Conservation (phyloP, 2,113 vertebrate species). For the Albula glossodonta region DNA sequence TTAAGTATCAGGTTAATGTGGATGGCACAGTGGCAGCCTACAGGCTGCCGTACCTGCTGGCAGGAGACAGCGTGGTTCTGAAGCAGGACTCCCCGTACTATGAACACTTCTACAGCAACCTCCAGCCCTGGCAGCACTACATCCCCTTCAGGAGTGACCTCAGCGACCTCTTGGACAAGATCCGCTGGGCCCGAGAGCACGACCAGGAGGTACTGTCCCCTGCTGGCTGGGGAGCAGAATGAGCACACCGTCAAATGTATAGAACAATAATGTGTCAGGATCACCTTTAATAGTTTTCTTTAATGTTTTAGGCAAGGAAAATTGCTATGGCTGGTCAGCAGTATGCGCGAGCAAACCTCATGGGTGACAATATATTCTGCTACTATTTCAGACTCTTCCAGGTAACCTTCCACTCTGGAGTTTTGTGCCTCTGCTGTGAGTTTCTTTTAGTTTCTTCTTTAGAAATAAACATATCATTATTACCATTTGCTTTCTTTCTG, state of each 20-base stretch:
- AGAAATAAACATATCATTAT: too few species aligned
- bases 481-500: too few species aligned
- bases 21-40: constrained; percentile 97
- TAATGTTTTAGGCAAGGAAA: constrained; percentile 74
- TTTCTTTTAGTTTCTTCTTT: too few species aligned
- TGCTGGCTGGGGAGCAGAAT: too few species aligned
- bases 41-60: constrained; percentile 89
- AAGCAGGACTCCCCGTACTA: constrained; percentile 97
- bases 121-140: constrained; percentile 91
- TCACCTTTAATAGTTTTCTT: background rate
- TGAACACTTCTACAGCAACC: constrained; percentile 91
- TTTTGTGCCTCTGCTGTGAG: too few species aligned
- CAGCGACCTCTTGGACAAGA: constrained; percentile 88
- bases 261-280: too few species aligned
- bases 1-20: constrained; percentile 95
- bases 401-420: constrained; percentile 64
- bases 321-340: constrained; percentile 88
- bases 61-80: constrained; percentile 90
- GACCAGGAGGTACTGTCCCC: constrained; percentile 81
- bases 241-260: too few species aligned
- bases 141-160: constrained; percentile 89
- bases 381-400: constrained; percentile 94
- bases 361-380: constrained; percentile 91
- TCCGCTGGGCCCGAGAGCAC: constrained; percentile 90
- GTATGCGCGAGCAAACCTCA: constrained; percentile 88